Percentiles rank a stretch among this genome's conserved stretches.
Conservation (phyloP, 2,113 vertebrate species). For the Pan paniscus region DNA sequence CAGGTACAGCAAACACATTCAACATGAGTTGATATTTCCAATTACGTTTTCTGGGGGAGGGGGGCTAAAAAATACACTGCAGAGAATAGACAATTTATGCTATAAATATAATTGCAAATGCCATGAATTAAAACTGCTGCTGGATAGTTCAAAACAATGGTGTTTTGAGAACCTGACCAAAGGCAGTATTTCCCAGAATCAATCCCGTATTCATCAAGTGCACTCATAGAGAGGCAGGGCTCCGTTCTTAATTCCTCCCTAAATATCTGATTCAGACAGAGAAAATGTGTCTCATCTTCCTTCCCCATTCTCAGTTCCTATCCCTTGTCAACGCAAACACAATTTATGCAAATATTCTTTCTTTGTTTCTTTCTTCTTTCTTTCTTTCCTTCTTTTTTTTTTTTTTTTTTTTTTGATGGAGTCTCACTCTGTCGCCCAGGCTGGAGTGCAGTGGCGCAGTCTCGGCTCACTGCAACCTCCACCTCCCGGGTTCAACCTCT, state of each 20-base stretch:
- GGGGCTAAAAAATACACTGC: constrained; percentile 15
- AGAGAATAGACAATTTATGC: background rate
- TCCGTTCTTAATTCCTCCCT: background rate
- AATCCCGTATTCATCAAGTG: background rate
- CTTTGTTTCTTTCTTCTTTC: background rate
- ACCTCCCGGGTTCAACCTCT: too few relatives aligned
- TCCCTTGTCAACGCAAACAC: too few relatives aligned
- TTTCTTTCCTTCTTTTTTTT: too few relatives aligned
- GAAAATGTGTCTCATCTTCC: background rate
- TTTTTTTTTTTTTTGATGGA: too few relatives aligned
- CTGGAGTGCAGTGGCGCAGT: too few relatives aligned
- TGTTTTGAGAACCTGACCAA: background rate
- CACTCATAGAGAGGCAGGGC: background rate
- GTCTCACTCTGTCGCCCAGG: too few relatives aligned
- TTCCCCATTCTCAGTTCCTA: background rate
- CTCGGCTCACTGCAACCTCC: too few relatives aligned
- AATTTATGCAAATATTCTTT: background rate
- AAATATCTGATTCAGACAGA: background rate
- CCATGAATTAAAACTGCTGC: background rate
- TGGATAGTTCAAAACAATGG: background rate
- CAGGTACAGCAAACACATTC: background rate
- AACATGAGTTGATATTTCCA: background rate
- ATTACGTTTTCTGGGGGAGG: background rate
- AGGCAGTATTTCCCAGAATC: background rate
- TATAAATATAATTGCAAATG: background rate